Conservation (phyloP, 2,113 vertebrate genomes). For the Hydrolagus affinis region DNA sequence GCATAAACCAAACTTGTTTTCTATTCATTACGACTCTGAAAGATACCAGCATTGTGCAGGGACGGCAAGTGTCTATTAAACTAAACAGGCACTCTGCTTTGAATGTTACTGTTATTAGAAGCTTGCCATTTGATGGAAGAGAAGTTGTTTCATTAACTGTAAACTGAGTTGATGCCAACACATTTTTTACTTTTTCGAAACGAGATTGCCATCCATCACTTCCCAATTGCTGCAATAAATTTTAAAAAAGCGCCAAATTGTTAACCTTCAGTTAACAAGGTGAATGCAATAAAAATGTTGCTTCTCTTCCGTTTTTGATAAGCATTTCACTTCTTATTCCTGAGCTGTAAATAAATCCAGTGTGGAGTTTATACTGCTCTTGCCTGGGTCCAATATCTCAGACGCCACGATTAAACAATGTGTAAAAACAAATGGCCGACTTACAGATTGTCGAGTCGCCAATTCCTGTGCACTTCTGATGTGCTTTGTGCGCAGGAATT, state of each 20-base stretch:
- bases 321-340: not conserved
- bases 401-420: too few relatives aligned
- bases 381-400: too few relatives aligned
- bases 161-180: not conserved
- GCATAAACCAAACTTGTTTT: not conserved
- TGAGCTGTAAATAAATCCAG: too few relatives aligned
- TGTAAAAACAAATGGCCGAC: too few relatives aligned
- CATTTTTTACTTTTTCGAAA: not conserved
- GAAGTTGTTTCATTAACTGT: not conserved
- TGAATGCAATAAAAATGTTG: not conserved
- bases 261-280: not conserved
- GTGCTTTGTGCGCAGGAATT: too few relatives aligned
- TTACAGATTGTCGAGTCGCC: too few relatives aligned
- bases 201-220: not conserved
- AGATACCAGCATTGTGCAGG: not conserved
- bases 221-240: not conserved
- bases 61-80: not conserved
- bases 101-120: not conserved
- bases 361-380: too few relatives aligned
- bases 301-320: not conserved
- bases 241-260: not conserved
- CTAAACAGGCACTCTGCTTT: not conserved
- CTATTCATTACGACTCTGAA: not conserved
- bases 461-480: too few relatives aligned
- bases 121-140: not conserved